A percentile compares a stretch with the other conserved stretches of the same genome.
Evolutionary conservation across 2,113 vertebrate genomes (phyloP).

Genomic region (Rissa tridactyla): DNA sequence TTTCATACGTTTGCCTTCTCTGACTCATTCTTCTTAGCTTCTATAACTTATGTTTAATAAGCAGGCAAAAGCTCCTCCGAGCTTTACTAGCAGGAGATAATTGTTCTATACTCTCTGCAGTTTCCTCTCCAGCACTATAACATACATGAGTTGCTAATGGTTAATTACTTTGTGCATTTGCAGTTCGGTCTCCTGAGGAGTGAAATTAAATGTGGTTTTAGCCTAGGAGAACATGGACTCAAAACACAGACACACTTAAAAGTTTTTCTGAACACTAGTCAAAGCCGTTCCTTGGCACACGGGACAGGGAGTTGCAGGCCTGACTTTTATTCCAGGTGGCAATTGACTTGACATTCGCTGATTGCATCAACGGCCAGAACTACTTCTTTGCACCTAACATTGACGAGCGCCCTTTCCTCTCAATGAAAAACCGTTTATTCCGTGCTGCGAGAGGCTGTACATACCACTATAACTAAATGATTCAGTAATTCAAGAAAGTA

Average conservation of each 20-base stretch:
- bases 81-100: slow-evolving; percentile 38
- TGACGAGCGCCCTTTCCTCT: not conserved
- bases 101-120: slow-evolving; percentile 24
- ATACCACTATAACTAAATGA: not conserved
- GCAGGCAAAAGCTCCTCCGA: slow-evolving; percentile 22
- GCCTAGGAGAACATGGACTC: not conserved
- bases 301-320: not conserved
- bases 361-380: not conserved
- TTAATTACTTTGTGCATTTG: slow-evolving; percentile 67
- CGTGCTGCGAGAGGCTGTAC: not conserved
- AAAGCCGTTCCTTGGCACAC: not conserved
- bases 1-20: slow-evolving; percentile 24
- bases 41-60: slow-evolving; percentile 7
- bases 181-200: slow-evolving; percentile 41
- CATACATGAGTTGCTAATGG: slow-evolving; percentile 25
- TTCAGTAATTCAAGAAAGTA: not conserved
- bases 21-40: slow-evolving; percentile 22
- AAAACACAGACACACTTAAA: not conserved
- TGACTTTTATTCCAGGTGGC: not conserved
- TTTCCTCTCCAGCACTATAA: not conserved
- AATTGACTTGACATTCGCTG: not conserved
- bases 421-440: not conserved
- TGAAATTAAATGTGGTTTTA: slow-evolving; percentile 60
- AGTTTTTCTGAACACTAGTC: not conserved
- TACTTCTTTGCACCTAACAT: not conserved